Base-by-base conservation (phyloP, 2,113 vertebrate genomes). In the Pungitius pungitius region DNA sequence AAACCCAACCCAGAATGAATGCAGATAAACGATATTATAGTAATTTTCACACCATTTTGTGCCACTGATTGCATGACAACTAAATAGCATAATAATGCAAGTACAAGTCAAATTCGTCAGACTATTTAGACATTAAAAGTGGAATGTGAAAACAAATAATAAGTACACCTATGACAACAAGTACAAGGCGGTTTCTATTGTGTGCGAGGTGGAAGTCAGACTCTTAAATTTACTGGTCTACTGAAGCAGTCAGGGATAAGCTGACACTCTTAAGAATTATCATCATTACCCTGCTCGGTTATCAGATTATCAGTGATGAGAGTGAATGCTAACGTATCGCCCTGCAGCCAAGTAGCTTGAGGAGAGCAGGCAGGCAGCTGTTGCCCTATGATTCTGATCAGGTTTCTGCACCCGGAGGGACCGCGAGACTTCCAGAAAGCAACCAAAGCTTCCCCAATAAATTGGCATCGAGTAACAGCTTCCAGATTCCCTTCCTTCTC, bases 251-350 rank as follows among this genome's bases (percentile, higher is more conserved):
- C 70, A 77, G 55, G 83, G 87, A 88, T 90, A 90, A 88, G 82
- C 86, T 87, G 87, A 89, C 86, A 89, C 76, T 84, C 82, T 82
- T 83, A 80, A 91, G 82, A 88, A 89, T 91, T 78, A 91, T 89
- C 84, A 90, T 89, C 85, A 91, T 90, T 87, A 89, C 81, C 73
- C 64, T 58, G 82, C 80, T 88, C 75, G 73, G 87, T 91, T 70
- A 89, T 91, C 88, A 89, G 90, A 91, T 92, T 90, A 89, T 90
- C 82, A 83, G 72, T 82, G 89, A 92, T 89, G 85, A 85, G 86
- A 76, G 60, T 80, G 83, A 92, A 91, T 83, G 82, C 87, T 84
- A 86, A 90, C 83, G 85, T 86, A 90, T 88, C 84, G 83, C 69
- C 80, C 74, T 80, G 75, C 79, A 85, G 73, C 75, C 83, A 80